Conservation (phyloP, 2,888 invertebrate genomes). For the Cerastis leucographa region DNA sequence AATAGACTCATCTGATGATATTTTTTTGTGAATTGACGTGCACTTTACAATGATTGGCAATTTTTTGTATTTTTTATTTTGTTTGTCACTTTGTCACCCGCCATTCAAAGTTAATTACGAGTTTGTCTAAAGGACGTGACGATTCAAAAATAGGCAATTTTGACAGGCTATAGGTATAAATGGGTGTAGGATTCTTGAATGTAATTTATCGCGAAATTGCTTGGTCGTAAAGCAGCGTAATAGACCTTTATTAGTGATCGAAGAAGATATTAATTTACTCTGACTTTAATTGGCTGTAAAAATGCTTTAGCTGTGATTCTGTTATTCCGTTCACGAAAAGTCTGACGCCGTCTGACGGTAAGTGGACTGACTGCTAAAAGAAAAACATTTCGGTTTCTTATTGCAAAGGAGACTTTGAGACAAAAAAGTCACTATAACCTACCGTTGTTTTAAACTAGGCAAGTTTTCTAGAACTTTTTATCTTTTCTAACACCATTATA, state of each 20-base stretch:
- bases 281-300: background rate
- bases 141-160: constrained; percentile 18
- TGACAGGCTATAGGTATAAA: background rate
- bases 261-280: background rate
- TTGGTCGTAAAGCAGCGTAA: background rate
- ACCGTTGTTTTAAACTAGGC: background rate
- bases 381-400: background rate
- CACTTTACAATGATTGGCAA: constrained; percentile 21
- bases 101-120: constrained; percentile 43
- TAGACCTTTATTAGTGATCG: background rate
- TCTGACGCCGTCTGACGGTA: background rate
- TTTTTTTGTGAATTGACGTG: constrained; percentile 40
- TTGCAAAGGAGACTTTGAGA: background rate
- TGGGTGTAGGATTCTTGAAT: background rate
- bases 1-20: constrained; percentile 31
- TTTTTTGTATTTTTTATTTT: constrained; percentile 42
- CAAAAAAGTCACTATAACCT: background rate
- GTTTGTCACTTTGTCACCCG: constrained; percentile 32
- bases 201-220: background rate
- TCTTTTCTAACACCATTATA: constrained; percentile 9
- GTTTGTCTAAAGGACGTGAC: constrained; percentile 42
- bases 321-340: too few species aligned
- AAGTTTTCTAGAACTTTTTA: background rate
- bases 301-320: background rate
- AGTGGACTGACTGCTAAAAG: background rate